These are phyloP conservation scores for Epinephelus moara DNA, from an alignment of 2,113 vertebrate species.

Conservation along the genomic window DNA sequence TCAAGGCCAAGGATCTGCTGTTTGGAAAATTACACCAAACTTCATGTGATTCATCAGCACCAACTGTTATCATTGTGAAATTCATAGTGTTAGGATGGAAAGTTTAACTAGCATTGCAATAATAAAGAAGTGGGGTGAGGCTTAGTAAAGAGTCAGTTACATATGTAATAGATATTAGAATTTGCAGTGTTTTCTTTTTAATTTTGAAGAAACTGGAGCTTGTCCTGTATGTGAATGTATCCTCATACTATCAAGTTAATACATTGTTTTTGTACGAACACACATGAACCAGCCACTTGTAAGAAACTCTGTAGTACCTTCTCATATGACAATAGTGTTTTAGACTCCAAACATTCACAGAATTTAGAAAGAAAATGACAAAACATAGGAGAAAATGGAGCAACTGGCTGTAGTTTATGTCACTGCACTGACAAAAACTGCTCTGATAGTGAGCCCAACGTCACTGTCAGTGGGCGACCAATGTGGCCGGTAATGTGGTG, in stretches of 20 bases:
- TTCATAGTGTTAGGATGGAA: not conserved
- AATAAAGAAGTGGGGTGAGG: not conserved
- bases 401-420: slow-evolving; percentile 40
- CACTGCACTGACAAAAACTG: slow-evolving; percentile 34
- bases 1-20: not conserved
- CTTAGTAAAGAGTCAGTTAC: slow-evolving; percentile 5
- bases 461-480: slow-evolving; percentile 60
- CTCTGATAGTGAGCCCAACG: slow-evolving; percentile 37
- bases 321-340: not conserved
- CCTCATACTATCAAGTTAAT: not conserved
- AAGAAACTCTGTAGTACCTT: not conserved
- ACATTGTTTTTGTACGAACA: not conserved
- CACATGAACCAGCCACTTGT: not conserved
- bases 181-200: not conserved
- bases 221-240: not conserved
- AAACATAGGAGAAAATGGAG: slow-evolving; percentile 44
- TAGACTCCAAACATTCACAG: no score
- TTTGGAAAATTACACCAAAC: no score
- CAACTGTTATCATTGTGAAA: no score
- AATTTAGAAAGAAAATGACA: slow-evolving; percentile 22
- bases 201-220: not conserved
- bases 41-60: no score
- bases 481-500: slow-evolving; percentile 77
- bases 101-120: not conserved
- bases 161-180: not conserved